Evolutionary conservation across 2,888 invertebrate genomes (phyloP).

Genomic region (Onthophagus sagittarius): DNA sequence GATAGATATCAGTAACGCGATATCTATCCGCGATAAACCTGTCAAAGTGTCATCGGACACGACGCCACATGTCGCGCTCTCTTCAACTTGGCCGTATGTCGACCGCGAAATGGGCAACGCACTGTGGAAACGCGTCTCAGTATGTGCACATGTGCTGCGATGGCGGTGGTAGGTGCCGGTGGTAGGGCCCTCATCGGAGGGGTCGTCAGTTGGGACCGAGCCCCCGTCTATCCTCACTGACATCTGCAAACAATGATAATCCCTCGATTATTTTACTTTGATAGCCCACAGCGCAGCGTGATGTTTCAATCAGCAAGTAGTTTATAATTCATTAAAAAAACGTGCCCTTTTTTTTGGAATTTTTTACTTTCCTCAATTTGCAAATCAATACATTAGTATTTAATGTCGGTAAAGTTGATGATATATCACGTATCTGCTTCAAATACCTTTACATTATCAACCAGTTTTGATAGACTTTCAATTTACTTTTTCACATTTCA

Average conservation of each 20-base stretch:
- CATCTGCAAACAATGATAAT: conserved; percentile 51
- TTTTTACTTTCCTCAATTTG: too few species aligned
- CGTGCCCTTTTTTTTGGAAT: not conserved
- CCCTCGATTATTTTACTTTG: conserved; percentile 47
- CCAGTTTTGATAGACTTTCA: too few species aligned
- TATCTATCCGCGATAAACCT: conserved; percentile 28
- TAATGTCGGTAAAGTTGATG: too few species aligned
- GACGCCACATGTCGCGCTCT: conserved; percentile 20
- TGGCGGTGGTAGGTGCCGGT: conserved; percentile 25
- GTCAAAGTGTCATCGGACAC: conserved; percentile 26
- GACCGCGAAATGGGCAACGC: conserved; percentile 44
- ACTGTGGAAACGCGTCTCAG: not conserved
- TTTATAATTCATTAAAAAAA: conserved; percentile 7
- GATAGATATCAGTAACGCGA: not conserved
- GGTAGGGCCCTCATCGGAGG: not conserved
- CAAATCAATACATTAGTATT: too few species aligned
- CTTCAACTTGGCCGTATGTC: conserved; percentile 46
- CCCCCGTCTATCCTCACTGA: conserved; percentile 31
- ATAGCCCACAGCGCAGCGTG: conserved; percentile 43
- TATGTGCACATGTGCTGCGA: conserved; percentile 28
- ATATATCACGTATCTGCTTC: too few species aligned
- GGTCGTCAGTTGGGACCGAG: too few species aligned
- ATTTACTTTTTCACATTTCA: too few species aligned
- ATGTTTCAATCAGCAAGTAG: conserved; percentile 40
- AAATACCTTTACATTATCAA: too few species aligned